Percentiles rank a stretch among this genome's conserved stretches.
Conservation (phyloP, 2,888 invertebrate genomes). For the Meta bourneti region DNA sequence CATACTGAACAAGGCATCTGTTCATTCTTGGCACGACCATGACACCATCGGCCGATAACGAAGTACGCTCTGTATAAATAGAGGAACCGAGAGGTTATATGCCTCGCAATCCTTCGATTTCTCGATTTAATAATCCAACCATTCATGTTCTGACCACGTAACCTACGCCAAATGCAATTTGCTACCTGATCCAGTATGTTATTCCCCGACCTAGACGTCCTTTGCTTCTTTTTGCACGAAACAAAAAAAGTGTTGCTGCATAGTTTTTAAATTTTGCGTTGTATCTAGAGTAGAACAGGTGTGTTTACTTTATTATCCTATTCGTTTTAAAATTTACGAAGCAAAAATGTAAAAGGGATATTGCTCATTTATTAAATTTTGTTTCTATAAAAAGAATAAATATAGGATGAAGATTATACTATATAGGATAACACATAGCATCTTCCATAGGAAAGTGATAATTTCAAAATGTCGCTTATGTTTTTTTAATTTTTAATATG, state of each 20-base stretch:
- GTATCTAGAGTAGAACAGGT: background rate
- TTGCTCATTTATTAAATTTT: too few relatives aligned
- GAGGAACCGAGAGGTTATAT: conserved; percentile 27
- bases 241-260: background rate
- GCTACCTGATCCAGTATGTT: conserved; percentile 54
- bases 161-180: conserved; percentile 53
- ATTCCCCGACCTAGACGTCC: conserved; percentile 8
- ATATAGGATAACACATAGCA: too few relatives aligned
- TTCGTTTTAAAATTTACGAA: too few relatives aligned
- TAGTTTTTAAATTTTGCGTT: background rate
- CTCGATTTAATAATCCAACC: conserved; percentile 66
- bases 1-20: conserved; percentile 2
- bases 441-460: too few relatives aligned
- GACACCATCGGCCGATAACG: conserved; percentile 58
- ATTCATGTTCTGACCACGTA: conserved; percentile 57
- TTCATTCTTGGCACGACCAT: conserved; percentile 42
- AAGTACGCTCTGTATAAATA: conserved; percentile 56
- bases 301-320: background rate
- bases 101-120: conserved; percentile 41
- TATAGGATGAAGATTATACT: too few relatives aligned
- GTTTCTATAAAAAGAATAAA: too few relatives aligned
- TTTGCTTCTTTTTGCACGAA: conserved; percentile 1
- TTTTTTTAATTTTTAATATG: too few relatives aligned
- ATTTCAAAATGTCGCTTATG: too few relatives aligned
- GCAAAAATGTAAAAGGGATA: too few relatives aligned